Conservation (phyloP, 2,888 invertebrate species). For the Drosophila rellima region DNA sequence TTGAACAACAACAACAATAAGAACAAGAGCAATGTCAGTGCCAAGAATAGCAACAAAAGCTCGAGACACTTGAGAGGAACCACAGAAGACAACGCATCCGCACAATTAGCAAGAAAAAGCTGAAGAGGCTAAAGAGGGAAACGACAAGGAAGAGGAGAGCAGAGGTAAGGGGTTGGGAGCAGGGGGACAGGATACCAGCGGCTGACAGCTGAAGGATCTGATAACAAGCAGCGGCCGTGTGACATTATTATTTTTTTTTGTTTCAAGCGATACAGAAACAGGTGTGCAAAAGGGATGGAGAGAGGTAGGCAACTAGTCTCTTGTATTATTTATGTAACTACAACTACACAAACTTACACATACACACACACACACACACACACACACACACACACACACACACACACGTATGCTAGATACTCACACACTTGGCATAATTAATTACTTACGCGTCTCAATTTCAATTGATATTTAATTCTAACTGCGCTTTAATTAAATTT, state of each 20-base stretch:
- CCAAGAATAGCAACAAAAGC: slow-evolving; percentile 54
- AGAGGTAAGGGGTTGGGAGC: not conserved
- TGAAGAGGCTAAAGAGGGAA: not conserved
- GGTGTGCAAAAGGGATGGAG: slow-evolving; percentile 26
- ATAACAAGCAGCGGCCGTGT: slow-evolving; percentile 48
- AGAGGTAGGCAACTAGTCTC: not conserved
- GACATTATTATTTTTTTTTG: slow-evolving; percentile 14
- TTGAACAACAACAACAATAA: slow-evolving; percentile 49
- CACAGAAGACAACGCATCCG: slow-evolving; percentile 45
- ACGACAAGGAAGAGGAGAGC: not conserved
- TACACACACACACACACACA: slow-evolving; percentile 14
- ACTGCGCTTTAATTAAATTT: slow-evolving; percentile 38
- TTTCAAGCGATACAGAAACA: slow-evolving; percentile 38
- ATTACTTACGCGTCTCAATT: slow-evolving; percentile 46
- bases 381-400: slow-evolving; percentile 15
- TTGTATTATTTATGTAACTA: slow-evolving; percentile 48
- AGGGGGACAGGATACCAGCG: slow-evolving; percentile 1
- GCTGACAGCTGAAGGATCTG: slow-evolving; percentile 55
- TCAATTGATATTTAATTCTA: slow-evolving; percentile 37
- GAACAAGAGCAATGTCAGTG: slow-evolving; percentile 52
- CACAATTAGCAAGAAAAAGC: slow-evolving; percentile 48
- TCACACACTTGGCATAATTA: slow-evolving; percentile 43
- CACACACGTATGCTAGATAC: slow-evolving; percentile 9
- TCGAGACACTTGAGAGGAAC: slow-evolving; percentile 41
- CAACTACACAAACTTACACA: slow-evolving; percentile 14